Evolutionary conservation across 1,140 invertebrate genomes (phyloP).

Genomic region (Euwallacea similis): DNA sequence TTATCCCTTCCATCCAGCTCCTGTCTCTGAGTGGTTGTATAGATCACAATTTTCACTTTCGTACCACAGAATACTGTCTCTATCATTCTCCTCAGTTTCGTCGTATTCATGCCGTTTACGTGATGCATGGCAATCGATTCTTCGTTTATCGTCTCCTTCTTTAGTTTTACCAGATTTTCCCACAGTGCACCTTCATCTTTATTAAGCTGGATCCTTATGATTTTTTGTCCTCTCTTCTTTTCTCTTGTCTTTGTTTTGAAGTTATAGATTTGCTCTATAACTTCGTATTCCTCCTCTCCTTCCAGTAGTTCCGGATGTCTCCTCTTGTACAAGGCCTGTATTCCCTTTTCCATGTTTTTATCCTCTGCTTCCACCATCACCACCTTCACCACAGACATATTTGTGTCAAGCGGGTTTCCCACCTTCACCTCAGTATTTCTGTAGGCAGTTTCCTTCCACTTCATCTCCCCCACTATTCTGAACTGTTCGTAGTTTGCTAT

Average conservation of each 20-base stretch:
- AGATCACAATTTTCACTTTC: constrained; percentile 5
- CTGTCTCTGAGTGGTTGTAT: too few species aligned
- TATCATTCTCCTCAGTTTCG: constrained; percentile 14
- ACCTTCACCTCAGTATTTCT: not conserved
- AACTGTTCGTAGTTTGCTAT: not conserved
- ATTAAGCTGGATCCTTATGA: not conserved
- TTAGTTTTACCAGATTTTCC: not conserved
- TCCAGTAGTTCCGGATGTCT: constrained; percentile 8
- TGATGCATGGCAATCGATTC: not conserved
- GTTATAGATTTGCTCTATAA: constrained; percentile 8
- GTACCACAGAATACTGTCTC: constrained; percentile 16
- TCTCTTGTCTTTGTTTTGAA: not conserved
- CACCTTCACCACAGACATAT: constrained; percentile 7
- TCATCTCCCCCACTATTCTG: constrained; percentile 3
- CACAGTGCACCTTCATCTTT: not conserved
- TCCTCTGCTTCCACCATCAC: constrained; percentile 10
- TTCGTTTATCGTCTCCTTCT: not conserved
- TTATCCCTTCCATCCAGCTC: too few species aligned
- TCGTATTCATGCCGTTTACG: not conserved
- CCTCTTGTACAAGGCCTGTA: not conserved
- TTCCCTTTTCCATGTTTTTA: constrained; percentile 2
- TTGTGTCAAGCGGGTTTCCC: constrained; percentile 18
- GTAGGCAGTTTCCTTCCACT: constrained; percentile 4
- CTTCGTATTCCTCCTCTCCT: not conserved
- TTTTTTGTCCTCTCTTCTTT: not conserved